Evolutionary conservation across 1,140 invertebrate species (phyloP).

Genomic region (Orchestia grillus): DNA sequence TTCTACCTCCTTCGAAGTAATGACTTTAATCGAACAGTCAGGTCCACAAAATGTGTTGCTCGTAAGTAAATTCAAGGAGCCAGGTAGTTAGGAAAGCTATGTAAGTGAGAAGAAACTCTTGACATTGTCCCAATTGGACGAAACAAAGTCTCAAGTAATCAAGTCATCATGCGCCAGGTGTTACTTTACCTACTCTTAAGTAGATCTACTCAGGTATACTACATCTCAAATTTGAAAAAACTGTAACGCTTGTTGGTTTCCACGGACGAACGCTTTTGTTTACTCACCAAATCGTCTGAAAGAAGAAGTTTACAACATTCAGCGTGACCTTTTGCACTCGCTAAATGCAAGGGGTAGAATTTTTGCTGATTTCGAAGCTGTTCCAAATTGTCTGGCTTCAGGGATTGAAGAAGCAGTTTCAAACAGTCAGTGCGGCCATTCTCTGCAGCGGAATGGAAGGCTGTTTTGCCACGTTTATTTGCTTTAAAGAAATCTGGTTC

Average conservation of each 20-base stretch:
- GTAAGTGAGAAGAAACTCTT: too few relatives aligned
- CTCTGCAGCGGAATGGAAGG: neutral
- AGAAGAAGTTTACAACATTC: neutral
- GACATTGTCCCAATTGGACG: too few relatives aligned
- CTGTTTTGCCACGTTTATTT: neutral
- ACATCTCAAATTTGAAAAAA: too few relatives aligned
- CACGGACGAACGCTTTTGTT: neutral
- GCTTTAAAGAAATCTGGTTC: neutral
- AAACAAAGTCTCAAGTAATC: too few relatives aligned
- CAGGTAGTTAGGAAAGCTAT: too few relatives aligned
- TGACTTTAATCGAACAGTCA: too few relatives aligned
- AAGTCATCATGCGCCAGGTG: too few relatives aligned
- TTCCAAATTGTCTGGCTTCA: neutral
- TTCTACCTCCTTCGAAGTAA: too few relatives aligned
- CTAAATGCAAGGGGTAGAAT: neutral
- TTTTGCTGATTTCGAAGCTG: neutral
- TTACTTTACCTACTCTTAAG: neutral
- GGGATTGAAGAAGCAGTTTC: neutral
- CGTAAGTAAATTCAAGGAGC: too few relatives aligned
- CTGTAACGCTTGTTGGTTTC: too few relatives aligned
- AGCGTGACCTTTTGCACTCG: neutral
- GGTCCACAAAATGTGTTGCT: too few relatives aligned
- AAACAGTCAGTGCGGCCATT: neutral
- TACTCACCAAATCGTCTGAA: slow-evolving; percentile 14
- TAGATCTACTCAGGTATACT: too few relatives aligned